Evolutionary conservation across 2,113 vertebrate genomes (phyloP), one percentile per base, ranked within the genome.

Genomic region (Dipodomys ordii): DNA sequence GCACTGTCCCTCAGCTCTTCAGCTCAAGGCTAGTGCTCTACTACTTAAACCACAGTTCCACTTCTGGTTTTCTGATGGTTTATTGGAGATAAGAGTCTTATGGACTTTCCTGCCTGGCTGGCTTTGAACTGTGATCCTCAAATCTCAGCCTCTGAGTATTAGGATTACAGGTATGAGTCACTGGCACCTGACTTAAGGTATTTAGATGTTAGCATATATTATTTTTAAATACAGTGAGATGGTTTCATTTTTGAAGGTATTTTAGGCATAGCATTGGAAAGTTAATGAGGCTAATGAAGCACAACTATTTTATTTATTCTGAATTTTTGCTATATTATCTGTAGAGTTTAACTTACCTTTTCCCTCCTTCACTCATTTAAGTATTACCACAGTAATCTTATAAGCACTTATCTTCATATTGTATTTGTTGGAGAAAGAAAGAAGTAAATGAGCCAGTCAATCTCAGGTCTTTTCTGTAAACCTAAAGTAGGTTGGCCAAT

Each of bases 351-450:
- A 64, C 10, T 92, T 74, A 28, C 13, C 7, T 46, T 25, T 25
- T 27, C 35, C n/a, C 6, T 73, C 84, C 4, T 32, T 88, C 11
- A 67, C 23, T 80, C 69, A n/a, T 49, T 62, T 79, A 81, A 79
- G 2, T 88, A 13, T 84, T 92, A 7, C 3, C 4, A 46, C 91
- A 73, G 76, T 83, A 71, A 6, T 46, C 73, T 4, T 8, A 65
- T 74, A 84, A 88, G 53, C 53, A n/a, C 11, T 71, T 91, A 10
- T 30, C 39, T 88, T n/a, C 35, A 81, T 69, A 57, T 83, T 83
- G 19, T 64, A 86, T 90, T 94, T 95, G 35, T 90, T 93, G 62
- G 57, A 87, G 57, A 90, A 71, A 72, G 35, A 67, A 90, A 92
- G 49, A 79, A 83, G 25, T 64, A 73, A 74, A 64, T 94, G 35